Conservation (phyloP, 2,888 invertebrate species). For the Epistrophe eligans region DNA sequence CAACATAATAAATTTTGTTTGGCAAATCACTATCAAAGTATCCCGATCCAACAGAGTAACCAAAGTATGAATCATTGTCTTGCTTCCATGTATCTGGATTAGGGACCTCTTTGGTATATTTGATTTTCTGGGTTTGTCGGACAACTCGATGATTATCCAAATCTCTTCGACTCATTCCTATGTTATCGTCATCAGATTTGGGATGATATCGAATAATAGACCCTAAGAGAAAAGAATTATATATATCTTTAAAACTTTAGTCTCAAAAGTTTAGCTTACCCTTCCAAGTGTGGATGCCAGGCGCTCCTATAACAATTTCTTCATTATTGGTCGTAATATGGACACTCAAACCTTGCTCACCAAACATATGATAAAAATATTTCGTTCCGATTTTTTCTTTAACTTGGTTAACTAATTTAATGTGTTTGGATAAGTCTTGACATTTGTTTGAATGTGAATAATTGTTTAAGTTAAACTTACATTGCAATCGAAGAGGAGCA, state of each 20-base stretch:
- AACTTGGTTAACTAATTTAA: constrained; percentile 78
- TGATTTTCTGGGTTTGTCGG: constrained; percentile 62
- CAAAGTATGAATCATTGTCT: constrained; percentile 83
- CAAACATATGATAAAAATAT: constrained; percentile 81
- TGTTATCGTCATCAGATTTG: constrained; percentile 79
- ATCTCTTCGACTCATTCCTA: constrained; percentile 82
- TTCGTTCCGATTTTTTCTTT: constrained; percentile 61
- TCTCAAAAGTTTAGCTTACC: background rate
- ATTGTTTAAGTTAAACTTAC: constrained; percentile 45
- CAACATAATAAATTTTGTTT: constrained; percentile 81
- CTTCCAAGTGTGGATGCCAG: constrained; percentile 83
- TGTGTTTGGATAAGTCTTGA: background rate
- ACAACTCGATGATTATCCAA: constrained; percentile 77
- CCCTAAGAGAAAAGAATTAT: constrained; percentile 6
- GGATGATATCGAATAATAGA: constrained; percentile 81
- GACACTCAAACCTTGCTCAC: constrained; percentile 83
- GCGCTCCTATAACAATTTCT: constrained; percentile 83
- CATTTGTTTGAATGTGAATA: background rate
- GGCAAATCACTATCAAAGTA: constrained; percentile 80
- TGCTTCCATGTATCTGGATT: constrained; percentile 81
- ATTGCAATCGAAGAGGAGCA: constrained; percentile 81
- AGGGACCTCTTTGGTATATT: constrained; percentile 79
- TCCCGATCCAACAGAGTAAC: constrained; percentile 83
- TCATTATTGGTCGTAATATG: constrained; percentile 83
- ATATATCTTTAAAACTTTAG: background rate